These are phyloP conservation scores for Irena cyanogastra DNA, from an alignment of 2,113 vertebrate species.

Conservation along the genomic window DNA sequence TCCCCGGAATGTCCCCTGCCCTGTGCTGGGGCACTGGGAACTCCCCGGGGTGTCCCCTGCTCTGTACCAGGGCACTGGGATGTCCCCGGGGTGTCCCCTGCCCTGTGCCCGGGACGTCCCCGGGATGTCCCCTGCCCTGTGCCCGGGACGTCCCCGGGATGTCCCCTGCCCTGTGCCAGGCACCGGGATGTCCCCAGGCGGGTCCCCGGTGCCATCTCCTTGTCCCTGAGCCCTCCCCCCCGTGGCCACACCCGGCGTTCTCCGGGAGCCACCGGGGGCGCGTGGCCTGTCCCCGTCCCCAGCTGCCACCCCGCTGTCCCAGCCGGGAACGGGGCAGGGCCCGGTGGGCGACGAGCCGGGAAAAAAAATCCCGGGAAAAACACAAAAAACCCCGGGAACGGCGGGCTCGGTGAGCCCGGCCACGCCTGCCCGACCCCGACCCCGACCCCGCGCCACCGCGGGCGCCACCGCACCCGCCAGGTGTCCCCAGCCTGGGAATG, in stretches of 20 bases:
- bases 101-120: background rate
- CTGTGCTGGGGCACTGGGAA: fast-evolving
- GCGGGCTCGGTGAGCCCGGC: background rate
- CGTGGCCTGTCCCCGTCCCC: background rate
- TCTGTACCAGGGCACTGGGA: too few species aligned
- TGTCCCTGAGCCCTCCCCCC: background rate
- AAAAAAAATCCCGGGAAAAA: background rate
- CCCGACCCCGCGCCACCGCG: background rate
- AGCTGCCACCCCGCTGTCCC: background rate
- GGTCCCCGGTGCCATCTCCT: background rate
- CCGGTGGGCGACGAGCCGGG: background rate
- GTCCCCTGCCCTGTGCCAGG: background rate
- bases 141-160: too few species aligned
- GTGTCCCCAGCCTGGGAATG: background rate
- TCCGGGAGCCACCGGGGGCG: background rate
- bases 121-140: background rate
- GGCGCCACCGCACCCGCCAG: background rate
- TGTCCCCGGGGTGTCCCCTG: background rate
- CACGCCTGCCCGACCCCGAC: background rate
- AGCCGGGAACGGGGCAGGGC: background rate
- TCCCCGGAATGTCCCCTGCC: background rate
- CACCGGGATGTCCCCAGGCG: background rate
- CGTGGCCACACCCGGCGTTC: background rate
- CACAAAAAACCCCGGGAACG: background rate
- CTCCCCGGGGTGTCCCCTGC: fast-evolving